Percentiles rank a stretch among this genome's conserved stretches.
Conservation (phyloP, 23 tunicate species). For the Trididemnum clinides region DNA sequence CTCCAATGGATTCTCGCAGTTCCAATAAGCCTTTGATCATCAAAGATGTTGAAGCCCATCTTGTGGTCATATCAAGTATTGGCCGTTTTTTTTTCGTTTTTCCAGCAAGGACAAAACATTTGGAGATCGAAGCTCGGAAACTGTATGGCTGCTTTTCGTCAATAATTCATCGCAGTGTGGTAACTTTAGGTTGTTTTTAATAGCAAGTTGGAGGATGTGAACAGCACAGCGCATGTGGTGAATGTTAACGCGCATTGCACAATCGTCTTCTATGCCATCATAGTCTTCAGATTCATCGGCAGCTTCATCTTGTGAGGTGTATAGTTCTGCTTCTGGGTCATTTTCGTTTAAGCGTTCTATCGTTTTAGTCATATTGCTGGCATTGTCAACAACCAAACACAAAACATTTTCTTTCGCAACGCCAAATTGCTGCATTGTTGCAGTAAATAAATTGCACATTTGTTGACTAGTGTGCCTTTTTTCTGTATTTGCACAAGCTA, state of each 20-base stretch:
- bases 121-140: constrained; percentile 20
- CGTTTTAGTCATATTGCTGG: constrained; percentile 13
- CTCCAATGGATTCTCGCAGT: constrained; percentile 11
- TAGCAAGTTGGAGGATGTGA: too few relatives aligned
- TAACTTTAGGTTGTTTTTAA: neutral
- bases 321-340: neutral
- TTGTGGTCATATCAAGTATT: neutral
- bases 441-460: neutral
- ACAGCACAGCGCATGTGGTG: too few relatives aligned
- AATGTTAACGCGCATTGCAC: too few relatives aligned
- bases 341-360: constrained; percentile 10
- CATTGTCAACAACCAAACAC: constrained; percentile 7
- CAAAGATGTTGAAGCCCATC: constrained; percentile 19
- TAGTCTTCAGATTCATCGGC: neutral
- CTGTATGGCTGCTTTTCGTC: neutral
- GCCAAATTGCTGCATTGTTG: neutral
- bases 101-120: constrained; percentile 5
- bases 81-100: constrained; percentile 10
- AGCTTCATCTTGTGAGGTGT: neutral
- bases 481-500: constrained; percentile 5
- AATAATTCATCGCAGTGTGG: neutral
- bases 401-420: neutral
- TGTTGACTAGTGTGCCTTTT: neutral
- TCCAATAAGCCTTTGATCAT: constrained; percentile 17
- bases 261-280: neutral